phyloP scores from a whole-genome alignment of 2,113 vertebrate genomes.

The Sander vitreus region DNA sequence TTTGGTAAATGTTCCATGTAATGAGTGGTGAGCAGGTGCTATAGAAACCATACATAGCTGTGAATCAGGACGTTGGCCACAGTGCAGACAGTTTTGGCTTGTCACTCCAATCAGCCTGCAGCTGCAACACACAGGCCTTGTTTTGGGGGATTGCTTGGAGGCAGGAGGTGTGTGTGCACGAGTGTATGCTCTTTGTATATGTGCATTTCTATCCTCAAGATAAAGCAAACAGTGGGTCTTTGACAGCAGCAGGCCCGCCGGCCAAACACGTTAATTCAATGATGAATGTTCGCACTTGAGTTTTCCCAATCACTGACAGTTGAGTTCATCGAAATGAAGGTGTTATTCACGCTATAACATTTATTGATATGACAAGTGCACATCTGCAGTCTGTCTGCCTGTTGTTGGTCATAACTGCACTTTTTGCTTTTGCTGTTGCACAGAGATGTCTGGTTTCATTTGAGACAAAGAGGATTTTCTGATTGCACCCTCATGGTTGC shows the following conservation, averaged over 20 bases:
- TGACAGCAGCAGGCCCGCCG: slow-evolving; percentile 44
- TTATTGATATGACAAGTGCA: slow-evolving; percentile 59
- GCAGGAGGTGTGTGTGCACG: slow-evolving; percentile 6
- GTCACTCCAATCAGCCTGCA: slow-evolving; percentile 62
- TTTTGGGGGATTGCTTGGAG: slow-evolving; percentile 24
- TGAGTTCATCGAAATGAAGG: slow-evolving; percentile 50
- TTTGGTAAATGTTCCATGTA: slow-evolving; percentile 63
- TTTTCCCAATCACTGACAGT: slow-evolving; percentile 50
- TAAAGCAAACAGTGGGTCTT: slow-evolving; percentile 32
- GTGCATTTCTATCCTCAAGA: slow-evolving; percentile 9
- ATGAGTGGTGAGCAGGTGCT: slow-evolving; percentile 56
- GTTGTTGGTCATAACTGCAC: slow-evolving; percentile 40
- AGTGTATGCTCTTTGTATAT: slow-evolving; percentile 11
- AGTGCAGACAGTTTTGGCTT: slow-evolving; percentile 55
- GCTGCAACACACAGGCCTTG: slow-evolving; percentile 45
- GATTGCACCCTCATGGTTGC: slow-evolving; percentile 63
- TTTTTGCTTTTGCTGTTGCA: slow-evolving; percentile 23
- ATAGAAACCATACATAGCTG: slow-evolving; percentile 59
- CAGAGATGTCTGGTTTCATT: slow-evolving; percentile 33
- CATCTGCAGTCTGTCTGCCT: slow-evolving; percentile 59
- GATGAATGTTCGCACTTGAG: slow-evolving; percentile 53
- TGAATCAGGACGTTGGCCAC: slow-evolving; percentile 57
- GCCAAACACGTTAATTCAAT: slow-evolving; percentile 63
- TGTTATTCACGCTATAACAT: slow-evolving; percentile 42
- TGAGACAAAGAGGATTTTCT: slow-evolving; percentile 34